Evolutionary conservation across 92 coral and sea anemone genomes (phyloP), one percentile per base, ranked within the genome.

Genomic region (Zoanthus sociatus): DNA sequence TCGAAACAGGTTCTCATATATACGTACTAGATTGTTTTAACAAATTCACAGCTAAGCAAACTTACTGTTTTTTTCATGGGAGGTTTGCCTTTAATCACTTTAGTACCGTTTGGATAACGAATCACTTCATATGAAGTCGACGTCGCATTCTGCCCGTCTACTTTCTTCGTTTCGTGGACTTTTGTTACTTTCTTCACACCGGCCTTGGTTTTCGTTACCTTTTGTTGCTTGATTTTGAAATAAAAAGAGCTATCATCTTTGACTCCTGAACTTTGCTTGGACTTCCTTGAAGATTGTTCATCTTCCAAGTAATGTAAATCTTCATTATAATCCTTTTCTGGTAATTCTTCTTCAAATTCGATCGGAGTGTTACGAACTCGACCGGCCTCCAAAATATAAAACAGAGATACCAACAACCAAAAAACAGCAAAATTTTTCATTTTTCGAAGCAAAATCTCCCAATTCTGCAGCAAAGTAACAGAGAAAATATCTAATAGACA

Each of bases 121-220:
- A 81, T 81, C 32, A 81, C 60, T 67, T 81, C 85, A 37, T 45
- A 47, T 14, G 85, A 81, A 44, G 46, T 81, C 47, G 75, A 64
- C 21, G 85, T 81, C 4, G 47, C 85, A 46, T 81, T 81, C 47
- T 42, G 45, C 66, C 85, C 85, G 51, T 81, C 54, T 45, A 67
- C 15, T 81, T 81, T 81, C 85, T 81, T 46, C 42, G 85, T 81
- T 58, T 81, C 85, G 10, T 73, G 45, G 9, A 81, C 67, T 44
- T 81, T 81, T 11, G 73, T 81, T 11, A 66, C 63, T 68, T 81
- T 46, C 61, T 64, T 66, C 16, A 81, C 64, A n/a, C 85, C 85
- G 45, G 85, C 30, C 60, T 81, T 81, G 63, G 75, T 81, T 45
- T 81, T 81, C 8, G 47, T 81, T 21, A 63, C n/a, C 20, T 81